A percentile compares a stretch with the other conserved stretches of the same genome.
These are phyloP conservation scores for Glyptemys insculpta DNA, from an alignment of 2,797 vertebrate genomes.

Conservation along the genomic window DNA sequence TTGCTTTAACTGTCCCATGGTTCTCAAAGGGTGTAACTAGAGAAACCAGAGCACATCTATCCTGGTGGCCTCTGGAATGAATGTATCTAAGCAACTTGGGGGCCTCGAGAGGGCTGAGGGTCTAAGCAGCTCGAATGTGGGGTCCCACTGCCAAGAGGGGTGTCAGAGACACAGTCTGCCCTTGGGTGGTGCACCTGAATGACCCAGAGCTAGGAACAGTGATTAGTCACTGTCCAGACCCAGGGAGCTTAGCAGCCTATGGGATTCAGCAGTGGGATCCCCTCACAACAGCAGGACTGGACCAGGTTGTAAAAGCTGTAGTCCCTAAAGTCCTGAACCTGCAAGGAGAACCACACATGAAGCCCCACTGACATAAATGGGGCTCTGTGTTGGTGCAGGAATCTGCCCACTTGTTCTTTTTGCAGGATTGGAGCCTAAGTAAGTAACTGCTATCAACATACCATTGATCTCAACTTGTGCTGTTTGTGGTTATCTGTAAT, in stretches of 20 bases:
- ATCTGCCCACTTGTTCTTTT: background rate
- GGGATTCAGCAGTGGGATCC: background rate
- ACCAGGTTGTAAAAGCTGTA: background rate
- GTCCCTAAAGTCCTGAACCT: background rate
- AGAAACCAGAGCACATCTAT: background rate
- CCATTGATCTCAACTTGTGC: background rate
- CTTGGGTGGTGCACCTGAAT: background rate
- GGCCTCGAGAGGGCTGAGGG: background rate
- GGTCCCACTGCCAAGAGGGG: background rate
- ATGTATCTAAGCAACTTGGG: background rate
- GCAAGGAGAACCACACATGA: background rate
- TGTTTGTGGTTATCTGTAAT: background rate
- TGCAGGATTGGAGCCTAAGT: background rate
- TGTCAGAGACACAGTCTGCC: background rate
- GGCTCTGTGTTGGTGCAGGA: fast-evolving
- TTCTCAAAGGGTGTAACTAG: background rate
- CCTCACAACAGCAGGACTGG: background rate
- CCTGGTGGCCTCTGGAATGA: background rate
- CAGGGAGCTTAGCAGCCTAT: fast-evolving
- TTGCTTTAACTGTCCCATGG: background rate
- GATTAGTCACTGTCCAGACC: background rate
- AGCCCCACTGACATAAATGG: background rate
- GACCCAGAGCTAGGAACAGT: background rate
- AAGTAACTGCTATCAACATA: background rate
- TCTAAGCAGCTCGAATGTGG: background rate